These are phyloP conservation scores for Gymnoscopelus braueri DNA, from an alignment of 2,797 vertebrate genomes.

Conservation along the genomic window DNA sequence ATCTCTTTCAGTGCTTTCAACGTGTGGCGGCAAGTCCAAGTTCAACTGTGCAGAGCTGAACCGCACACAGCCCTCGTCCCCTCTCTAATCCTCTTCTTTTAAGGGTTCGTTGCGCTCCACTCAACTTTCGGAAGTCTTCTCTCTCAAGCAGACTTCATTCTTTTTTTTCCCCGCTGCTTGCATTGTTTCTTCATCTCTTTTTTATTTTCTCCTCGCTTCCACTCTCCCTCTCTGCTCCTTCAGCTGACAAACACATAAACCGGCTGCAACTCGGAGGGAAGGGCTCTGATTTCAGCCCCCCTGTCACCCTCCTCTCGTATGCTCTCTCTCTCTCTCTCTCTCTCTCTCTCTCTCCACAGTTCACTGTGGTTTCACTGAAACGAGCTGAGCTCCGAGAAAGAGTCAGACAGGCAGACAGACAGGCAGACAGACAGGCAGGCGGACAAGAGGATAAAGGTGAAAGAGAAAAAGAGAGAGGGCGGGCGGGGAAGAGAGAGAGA, in stretches of 20 bases:
- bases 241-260: conserved; percentile 54
- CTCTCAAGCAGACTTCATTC: conserved; percentile 33
- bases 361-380: conserved; percentile 27
- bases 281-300: conserved; percentile 61
- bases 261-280: conserved; percentile 48
- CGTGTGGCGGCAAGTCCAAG: conserved; percentile 28
- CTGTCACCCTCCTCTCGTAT: not conserved
- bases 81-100: conserved; percentile 24
- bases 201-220: conserved; percentile 1
- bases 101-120: conserved; percentile 2
- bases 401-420: conserved; percentile 7
- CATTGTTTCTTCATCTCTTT: conserved; percentile 46
- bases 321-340: not conserved
- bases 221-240: conserved; percentile 35
- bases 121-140: conserved; percentile 35
- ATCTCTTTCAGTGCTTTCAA: not conserved
- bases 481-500: conserved; percentile 21
- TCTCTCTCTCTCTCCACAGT: not conserved
- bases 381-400: conserved; percentile 14
- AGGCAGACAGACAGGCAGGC: not conserved
- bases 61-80: not conserved
- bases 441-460: not conserved
- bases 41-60: conserved; percentile 16
- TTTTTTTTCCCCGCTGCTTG: conserved; percentile 45
- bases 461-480: conserved; percentile 2